Evolutionary conservation across 1,140 invertebrate species (phyloP).

Genomic region (Eupeodes corollae): DNA sequence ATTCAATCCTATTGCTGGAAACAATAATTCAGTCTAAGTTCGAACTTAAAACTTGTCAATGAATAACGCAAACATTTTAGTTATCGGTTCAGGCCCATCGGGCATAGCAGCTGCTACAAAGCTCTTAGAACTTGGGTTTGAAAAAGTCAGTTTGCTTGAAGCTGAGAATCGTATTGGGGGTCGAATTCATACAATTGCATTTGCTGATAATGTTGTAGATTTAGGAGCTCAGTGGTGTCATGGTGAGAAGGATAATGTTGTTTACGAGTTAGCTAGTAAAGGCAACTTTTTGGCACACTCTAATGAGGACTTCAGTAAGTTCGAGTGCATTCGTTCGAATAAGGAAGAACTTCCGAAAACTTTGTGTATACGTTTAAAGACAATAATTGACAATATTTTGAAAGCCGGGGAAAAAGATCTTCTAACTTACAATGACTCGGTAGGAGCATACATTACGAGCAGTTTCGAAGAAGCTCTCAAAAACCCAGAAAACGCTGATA

Average conservation of each 20-base stretch:
- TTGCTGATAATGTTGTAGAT: conserved; percentile 52
- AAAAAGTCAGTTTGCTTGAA: conserved; percentile 46
- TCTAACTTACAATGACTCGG: conserved; percentile 15
- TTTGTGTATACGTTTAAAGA: conserved; percentile 1
- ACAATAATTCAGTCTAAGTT: no score
- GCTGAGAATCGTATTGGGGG: conserved; percentile 58
- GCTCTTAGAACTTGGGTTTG: conserved; percentile 34
- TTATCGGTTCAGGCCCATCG: conserved; percentile 46
- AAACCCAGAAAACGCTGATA: neutral
- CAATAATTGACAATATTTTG: conserved; percentile 7
- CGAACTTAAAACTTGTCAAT: no score
- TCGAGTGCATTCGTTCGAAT: conserved; percentile 24
- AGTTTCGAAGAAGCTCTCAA: conserved; percentile 10
- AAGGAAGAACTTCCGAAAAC: conserved; percentile 17
- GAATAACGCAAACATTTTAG: conserved; percentile 28
- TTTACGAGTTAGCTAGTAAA: conserved; percentile 46
- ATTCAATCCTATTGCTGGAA: no score
- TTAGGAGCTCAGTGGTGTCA: conserved; percentile 70
- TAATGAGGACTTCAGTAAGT: no score
- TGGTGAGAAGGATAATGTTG: conserved; percentile 58
- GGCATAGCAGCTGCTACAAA: conserved; percentile 45
- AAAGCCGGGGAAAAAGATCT: conserved; percentile 6
- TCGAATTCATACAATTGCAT: conserved; percentile 45
- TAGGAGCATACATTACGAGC: conserved; percentile 32
- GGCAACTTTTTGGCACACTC: conserved; percentile 5